Conservation (phyloP, 2,113 vertebrate species). For the Todiramphus chloris region DNA sequence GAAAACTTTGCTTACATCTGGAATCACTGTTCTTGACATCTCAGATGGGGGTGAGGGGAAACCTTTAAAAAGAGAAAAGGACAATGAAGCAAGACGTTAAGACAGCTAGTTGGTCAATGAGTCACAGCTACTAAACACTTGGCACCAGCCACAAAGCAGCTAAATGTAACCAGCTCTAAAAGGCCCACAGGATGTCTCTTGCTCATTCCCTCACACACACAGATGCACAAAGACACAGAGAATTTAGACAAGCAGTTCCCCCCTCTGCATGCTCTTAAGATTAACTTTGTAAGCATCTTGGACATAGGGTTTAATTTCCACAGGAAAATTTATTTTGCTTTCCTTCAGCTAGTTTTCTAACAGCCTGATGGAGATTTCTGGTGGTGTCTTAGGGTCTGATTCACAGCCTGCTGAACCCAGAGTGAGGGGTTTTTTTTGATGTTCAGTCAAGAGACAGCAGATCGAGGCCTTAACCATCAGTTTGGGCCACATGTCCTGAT, state of each 20-base stretch:
- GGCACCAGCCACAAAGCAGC: constrained; percentile 30
- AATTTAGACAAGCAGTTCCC: background rate
- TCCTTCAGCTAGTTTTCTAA: background rate
- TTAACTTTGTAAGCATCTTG: background rate
- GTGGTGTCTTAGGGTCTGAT: background rate
- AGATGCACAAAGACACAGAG: background rate
- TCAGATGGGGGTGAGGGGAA: background rate
- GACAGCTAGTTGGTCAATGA: constrained; percentile 2
- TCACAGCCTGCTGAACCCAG: background rate
- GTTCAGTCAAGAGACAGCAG: background rate
- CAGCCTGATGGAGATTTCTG: background rate
- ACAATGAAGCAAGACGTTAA: constrained; percentile 38
- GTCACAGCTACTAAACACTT: constrained; percentile 34
- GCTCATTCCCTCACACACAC: background rate
- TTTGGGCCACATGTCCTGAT: background rate
- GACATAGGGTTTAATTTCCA: background rate
- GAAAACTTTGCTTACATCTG: constrained; percentile 18
- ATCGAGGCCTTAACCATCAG: background rate
- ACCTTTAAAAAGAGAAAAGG: constrained; percentile 23
- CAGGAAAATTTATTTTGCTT: background rate
- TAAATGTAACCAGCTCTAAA: constrained; percentile 30
- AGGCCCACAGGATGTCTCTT: background rate
- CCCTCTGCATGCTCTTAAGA: background rate
- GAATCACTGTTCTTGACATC: constrained; percentile 14
- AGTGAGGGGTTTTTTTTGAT: background rate